Evolutionary conservation across 1,140 invertebrate genomes (phyloP).

Genomic region (Papilio polytes): DNA sequence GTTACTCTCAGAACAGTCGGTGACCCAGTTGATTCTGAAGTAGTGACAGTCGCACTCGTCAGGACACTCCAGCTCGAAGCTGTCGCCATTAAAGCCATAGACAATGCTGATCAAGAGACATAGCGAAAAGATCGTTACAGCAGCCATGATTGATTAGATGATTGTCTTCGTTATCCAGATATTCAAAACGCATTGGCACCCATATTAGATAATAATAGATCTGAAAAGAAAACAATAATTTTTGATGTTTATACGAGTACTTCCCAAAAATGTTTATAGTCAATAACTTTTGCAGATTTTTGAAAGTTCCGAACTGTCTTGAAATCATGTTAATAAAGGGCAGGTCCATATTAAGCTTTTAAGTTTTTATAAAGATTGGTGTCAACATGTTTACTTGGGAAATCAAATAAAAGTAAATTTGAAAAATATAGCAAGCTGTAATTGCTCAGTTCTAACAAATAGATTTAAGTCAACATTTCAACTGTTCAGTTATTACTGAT

Average conservation of each 20-base stretch:
- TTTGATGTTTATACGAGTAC: not conserved
- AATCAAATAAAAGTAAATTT: too few relatives aligned
- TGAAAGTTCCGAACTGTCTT: not conserved
- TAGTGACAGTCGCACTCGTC: slow-evolving; percentile 91
- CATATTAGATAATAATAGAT: slow-evolving; percentile 53
- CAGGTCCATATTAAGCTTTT: not conserved
- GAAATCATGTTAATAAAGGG: not conserved
- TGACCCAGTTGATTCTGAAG: slow-evolving; percentile 91
- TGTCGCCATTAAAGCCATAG: slow-evolving; percentile 84
- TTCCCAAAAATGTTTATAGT: not conserved
- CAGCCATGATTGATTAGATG: slow-evolving; percentile 56
- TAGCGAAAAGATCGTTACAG: slow-evolving; percentile 49
- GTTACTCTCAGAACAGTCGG: slow-evolving; percentile 90
- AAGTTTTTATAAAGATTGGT: not conserved
- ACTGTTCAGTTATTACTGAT: too few relatives aligned
- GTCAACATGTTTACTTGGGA: too few relatives aligned
- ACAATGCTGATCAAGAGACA: slow-evolving; percentile 51
- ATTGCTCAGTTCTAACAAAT: too few relatives aligned
- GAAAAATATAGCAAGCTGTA: not conserved
- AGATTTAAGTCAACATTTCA: too few relatives aligned
- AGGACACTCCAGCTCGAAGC: slow-evolving; percentile 87
- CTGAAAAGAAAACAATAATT: slow-evolving; percentile 51
- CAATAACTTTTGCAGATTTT: not conserved
- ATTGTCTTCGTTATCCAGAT: not conserved
- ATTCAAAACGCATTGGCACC: slow-evolving; percentile 49